These are phyloP conservation scores for Lepidurus arcticus DNA, from an alignment of 1,140 invertebrate genomes.

Conservation along the genomic window DNA sequence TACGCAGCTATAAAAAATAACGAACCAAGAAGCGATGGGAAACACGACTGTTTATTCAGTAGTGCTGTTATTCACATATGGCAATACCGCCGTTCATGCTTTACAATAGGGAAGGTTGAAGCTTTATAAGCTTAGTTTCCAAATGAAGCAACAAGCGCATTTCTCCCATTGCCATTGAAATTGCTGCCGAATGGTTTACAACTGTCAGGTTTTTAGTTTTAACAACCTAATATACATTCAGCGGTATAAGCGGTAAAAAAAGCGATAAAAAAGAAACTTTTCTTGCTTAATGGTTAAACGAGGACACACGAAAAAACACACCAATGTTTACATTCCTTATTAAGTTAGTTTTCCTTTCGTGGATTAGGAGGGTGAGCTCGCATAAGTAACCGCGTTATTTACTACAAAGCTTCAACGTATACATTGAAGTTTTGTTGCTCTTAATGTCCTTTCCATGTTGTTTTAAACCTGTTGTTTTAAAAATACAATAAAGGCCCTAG, in stretches of 20 bases:
- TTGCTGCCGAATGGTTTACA: not conserved
- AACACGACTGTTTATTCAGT: not conserved
- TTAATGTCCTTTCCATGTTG: too few species aligned
- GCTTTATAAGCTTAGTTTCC: not conserved
- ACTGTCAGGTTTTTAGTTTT: not conserved
- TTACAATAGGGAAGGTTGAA: not conserved
- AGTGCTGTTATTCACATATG: not conserved
- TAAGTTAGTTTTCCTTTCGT: not conserved
- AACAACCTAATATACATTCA: not conserved
- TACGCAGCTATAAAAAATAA: slow-evolving; percentile 11
- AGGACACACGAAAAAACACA: too few species aligned
- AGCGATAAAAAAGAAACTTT: not conserved
- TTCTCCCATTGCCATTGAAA: not conserved
- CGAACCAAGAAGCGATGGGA: slow-evolving; percentile 17
- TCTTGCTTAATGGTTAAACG: too few species aligned
- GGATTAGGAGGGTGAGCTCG: not conserved
- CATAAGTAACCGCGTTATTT: too few species aligned
- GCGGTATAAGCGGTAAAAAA: not conserved
- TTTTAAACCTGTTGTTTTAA: too few species aligned
- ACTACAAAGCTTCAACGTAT: too few species aligned
- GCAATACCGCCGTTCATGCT: not conserved
- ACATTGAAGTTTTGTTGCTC: too few species aligned
- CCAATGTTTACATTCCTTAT: not conserved
- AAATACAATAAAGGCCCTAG: not conserved
- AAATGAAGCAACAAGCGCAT: not conserved